Conservation (phyloP, 2,113 vertebrate species). For the Platanista minor region DNA sequence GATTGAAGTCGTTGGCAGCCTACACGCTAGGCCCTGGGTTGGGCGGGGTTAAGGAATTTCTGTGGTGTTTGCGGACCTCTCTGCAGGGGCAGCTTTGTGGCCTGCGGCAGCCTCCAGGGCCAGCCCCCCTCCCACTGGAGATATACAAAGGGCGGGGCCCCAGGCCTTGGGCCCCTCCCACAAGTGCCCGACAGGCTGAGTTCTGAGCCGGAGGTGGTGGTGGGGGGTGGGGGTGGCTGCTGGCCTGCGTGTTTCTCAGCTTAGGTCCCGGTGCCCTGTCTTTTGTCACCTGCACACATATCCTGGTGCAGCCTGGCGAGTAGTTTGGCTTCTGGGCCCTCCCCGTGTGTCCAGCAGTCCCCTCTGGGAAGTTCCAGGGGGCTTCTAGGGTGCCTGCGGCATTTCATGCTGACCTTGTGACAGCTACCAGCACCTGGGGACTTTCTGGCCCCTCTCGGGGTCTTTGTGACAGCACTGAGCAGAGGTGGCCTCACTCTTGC, state of each 20-base stretch:
- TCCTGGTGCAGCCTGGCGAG: too few species aligned
- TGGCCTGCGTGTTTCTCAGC: not conserved
- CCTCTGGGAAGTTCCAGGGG: not conserved
- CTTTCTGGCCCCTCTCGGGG: not conserved
- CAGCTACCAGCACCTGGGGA: fast-evolving
- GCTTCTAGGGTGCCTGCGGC: not conserved
- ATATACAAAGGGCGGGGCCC: not conserved
- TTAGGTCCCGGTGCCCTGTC: not conserved
- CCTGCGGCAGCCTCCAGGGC: not conserved
- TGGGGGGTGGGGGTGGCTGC: not conserved
- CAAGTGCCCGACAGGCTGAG: fast-evolving
- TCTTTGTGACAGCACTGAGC: not conserved
- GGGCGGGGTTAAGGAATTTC: not conserved
- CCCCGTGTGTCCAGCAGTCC: fast-evolving
- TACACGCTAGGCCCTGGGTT: fast-evolving
- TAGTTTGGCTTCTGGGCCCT: too few species aligned
- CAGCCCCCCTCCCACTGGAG: not conserved
- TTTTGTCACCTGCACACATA: fast-evolving
- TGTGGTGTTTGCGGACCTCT: not conserved
- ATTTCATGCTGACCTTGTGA: not conserved
- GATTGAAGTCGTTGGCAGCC: not conserved
- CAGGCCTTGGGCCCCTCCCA: not conserved
- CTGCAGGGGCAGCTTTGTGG: not conserved
- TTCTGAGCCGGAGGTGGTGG: too few species aligned
- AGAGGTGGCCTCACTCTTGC: not conserved